These are phyloP conservation scores for Paralvinella palmiformis DNA, from an alignment of 1,140 invertebrate species.

Conservation along the genomic window DNA sequence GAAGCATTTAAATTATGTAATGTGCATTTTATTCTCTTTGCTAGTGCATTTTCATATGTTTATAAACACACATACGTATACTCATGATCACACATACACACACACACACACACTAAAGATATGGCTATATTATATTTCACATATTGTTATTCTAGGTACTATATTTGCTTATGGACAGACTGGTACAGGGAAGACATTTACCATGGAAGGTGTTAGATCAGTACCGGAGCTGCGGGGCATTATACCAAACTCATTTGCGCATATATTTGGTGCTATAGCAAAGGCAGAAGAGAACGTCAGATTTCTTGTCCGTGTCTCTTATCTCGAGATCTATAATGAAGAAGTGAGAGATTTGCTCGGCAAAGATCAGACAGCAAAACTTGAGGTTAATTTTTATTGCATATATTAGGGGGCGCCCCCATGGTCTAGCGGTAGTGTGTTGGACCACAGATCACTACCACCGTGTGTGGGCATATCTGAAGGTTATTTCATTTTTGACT, in stretches of 20 bases:
- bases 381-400: constrained; percentile 36
- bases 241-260: constrained; percentile 56
- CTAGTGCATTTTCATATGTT: too few relatives aligned
- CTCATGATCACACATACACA: background rate
- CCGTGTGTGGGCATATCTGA: too few relatives aligned
- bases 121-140: too few relatives aligned
- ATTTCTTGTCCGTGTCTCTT: constrained; percentile 80
- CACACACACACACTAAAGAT: background rate
- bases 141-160: constrained; percentile 60
- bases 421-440: too few relatives aligned
- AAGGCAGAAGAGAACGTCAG: constrained; percentile 69
- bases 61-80: too few relatives aligned
- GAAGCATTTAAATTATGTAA: too few relatives aligned
- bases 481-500: too few relatives aligned
- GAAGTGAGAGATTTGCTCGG: constrained; percentile 92
- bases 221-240: constrained; percentile 52
- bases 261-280: constrained; percentile 57
- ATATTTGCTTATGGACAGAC: constrained; percentile 99
- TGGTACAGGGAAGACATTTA: constrained; percentile 96
- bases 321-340: constrained; percentile 96
- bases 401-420: too few relatives aligned
- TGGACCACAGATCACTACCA: too few relatives aligned
- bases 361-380: constrained; percentile 67
- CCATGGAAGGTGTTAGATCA: constrained; percentile 85
- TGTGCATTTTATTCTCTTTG: too few relatives aligned